Evolutionary conservation across 2,888 invertebrate species (phyloP), one percentile per base, ranked within the genome.

Genomic region (Acanthoscelides obtectus): DNA sequence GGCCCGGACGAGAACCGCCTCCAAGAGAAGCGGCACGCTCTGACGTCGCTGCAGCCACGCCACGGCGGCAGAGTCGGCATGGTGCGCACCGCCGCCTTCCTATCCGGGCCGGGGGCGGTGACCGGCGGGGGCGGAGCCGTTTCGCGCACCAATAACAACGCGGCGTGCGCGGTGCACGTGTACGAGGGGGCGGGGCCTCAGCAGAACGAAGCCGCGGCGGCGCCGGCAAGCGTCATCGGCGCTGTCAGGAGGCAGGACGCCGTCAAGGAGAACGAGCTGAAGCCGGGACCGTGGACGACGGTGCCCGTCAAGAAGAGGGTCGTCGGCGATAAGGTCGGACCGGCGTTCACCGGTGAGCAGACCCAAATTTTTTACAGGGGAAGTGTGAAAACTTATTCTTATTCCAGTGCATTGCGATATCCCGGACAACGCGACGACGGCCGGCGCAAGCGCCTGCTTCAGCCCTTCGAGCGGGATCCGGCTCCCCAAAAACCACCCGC

Each of bases 41-140:
- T 96, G 72, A 93, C 93, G 70, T 92, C 92, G 1, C 84, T 96
- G 67, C 90, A 89, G 77, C 90, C 92, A 0, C 91, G 91, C 76
- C 91, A 90, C 74, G 84, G 91, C 27, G 88, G 88, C 68, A 84
- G 84, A 73, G 89, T 90, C 1, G 87, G 87, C 5, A 89, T 86
- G 77, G 83, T 90, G 8, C 74, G 81, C 25, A 72, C 75, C 67
- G 75, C 79, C 3, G 72, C 79, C 3, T 71, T 75, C 67, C 75
- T 79, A 2, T 76, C 70, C 67, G 76, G 84, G 4, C 71, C 71
- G 66, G 71, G 74, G 64, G 71, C 80, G 4, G 71, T 80, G 66
- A 79, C 79, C 20, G 69, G 72, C 69, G 67, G 22, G 6, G 8
- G 2, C 19, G 67, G 67, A 12, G 20, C 21, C 3, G 5, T 22